A percentile compares a stretch with the other conserved stretches of the same genome.
These are phyloP conservation scores for Numenius arquata DNA, from an alignment of 2,113 vertebrate genomes.

Conservation along the genomic window DNA sequence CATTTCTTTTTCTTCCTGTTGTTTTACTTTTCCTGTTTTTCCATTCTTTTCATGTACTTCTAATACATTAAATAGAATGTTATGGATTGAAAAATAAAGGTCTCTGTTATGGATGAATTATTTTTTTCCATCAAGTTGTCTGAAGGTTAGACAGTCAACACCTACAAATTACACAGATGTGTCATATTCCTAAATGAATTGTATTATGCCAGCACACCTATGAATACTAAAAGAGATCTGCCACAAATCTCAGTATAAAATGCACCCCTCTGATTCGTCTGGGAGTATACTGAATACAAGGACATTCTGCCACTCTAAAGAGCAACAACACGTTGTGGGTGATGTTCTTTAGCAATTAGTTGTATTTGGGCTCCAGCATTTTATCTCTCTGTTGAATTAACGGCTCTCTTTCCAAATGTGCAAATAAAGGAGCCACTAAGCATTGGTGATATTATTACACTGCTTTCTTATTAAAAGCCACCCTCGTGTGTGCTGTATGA, in stretches of 20 bases:
- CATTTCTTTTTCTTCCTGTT: slow-evolving; percentile 5
- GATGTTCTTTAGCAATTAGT: not conserved
- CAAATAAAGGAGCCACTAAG: not conserved
- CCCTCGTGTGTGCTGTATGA: not conserved
- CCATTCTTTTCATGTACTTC: slow-evolving; percentile 54
- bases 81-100: slow-evolving; percentile 69
- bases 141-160: slow-evolving; percentile 69
- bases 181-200: slow-evolving; percentile 70
- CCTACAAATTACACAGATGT: slow-evolving; percentile 69
- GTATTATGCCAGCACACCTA: slow-evolving; percentile 57
- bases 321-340: not conserved
- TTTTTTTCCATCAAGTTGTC: slow-evolving; percentile 66
- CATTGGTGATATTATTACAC: not conserved
- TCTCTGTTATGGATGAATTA: slow-evolving; percentile 60
- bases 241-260: slow-evolving; percentile 49
- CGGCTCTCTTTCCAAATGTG: not conserved
- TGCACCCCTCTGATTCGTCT: slow-evolving; percentile 22
- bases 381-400: not conserved
- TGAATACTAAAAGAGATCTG: slow-evolving; percentile 65
- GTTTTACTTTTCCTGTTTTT: slow-evolving; percentile 41
- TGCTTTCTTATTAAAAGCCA: not conserved
- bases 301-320: not conserved
- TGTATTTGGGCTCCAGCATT: not conserved
- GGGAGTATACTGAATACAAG: not conserved
- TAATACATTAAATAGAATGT: slow-evolving; percentile 63